These are phyloP conservation scores for Cyclina sinensis DNA, from an alignment of 1,140 invertebrate genomes.

Conservation along the genomic window DNA sequence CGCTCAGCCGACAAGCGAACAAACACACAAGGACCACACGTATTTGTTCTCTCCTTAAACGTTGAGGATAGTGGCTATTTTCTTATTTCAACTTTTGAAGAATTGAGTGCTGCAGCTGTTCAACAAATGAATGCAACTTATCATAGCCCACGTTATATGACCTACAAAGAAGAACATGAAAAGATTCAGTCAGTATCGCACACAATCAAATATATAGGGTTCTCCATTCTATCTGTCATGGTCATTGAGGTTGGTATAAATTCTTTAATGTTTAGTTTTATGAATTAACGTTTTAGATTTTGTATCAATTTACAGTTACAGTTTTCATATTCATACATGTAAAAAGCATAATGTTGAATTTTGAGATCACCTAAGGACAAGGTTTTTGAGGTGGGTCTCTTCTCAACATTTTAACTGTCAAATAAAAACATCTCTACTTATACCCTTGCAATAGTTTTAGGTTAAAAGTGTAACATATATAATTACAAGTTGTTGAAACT, in stretches of 20 bases:
- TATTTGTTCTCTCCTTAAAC: slow-evolving; percentile 38
- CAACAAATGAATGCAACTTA: not conserved
- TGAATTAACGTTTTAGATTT: no score
- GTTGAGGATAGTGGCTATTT: not conserved
- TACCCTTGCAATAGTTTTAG: no score
- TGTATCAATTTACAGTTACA: no score
- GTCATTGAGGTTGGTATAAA: slow-evolving; percentile 51
- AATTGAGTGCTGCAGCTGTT: not conserved
- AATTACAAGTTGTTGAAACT: no score
- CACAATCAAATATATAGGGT: slow-evolving; percentile 58
- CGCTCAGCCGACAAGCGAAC: not conserved
- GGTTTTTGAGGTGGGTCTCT: no score
- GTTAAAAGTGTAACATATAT: no score
- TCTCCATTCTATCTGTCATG: slow-evolving; percentile 55
- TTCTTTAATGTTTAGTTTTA: no score
- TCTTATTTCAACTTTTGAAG: slow-evolving; percentile 35
- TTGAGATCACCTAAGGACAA: no score
- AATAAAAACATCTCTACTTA: no score
- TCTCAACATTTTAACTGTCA: no score
- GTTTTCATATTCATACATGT: no score
- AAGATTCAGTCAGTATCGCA: slow-evolving; percentile 48
- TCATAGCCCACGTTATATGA: not conserved
- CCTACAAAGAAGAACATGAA: slow-evolving; percentile 34
- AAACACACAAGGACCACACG: not conserved
- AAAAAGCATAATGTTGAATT: no score